Evolutionary conservation across 2,888 invertebrate species (phyloP), one percentile per base, ranked within the genome.

Genomic region (Keiferia lycopersicella): DNA sequence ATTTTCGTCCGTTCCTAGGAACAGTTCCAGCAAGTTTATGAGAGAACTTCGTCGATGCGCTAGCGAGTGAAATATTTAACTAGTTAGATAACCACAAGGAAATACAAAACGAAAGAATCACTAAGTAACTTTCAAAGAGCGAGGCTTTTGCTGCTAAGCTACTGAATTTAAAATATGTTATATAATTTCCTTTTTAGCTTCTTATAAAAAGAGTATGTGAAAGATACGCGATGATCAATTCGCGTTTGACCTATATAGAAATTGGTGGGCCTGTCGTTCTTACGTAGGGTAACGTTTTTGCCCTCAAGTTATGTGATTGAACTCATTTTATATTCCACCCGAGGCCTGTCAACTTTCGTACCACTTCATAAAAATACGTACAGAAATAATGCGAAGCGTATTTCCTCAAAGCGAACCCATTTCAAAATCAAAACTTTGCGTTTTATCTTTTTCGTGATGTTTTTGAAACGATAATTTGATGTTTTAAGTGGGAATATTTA

Each of bases 301-400:
- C 73, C 71, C 73, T 68, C 71, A 67, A 80, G 78, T 79, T 81
- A 80, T 83, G 81, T 81, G 81, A 83, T 83, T 81, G 80, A 76
- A 72, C 75, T 81, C 79, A 82, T 59, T 83, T 74, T 74, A 76
- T 82, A 83, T 83, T 83, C 83, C 73, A 67, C 65, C 69, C 74
- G 39, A 68, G 65, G 68, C 66, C 74, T 74, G 69, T 71, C 73
- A 78, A 81, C 77, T 81, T 82, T 80, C 77, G 79, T 78, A 80
- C 76, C 11, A 45, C 58, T 58, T 58, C 77, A 82, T 82, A 81
- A 82, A 81, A 45, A 45, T 45, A 78, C 74, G 76, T 71, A 72
- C 69, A 66, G 67, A 72, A 77, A 76, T 77, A 76, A 74, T 72
- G 69, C 61, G 66, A 65, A 69, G 65, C 69, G 71, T 67, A 58